Evolutionary conservation across 1,140 invertebrate genomes (phyloP).

Genomic region (Pseudomyrmex cubaensis): DNA sequence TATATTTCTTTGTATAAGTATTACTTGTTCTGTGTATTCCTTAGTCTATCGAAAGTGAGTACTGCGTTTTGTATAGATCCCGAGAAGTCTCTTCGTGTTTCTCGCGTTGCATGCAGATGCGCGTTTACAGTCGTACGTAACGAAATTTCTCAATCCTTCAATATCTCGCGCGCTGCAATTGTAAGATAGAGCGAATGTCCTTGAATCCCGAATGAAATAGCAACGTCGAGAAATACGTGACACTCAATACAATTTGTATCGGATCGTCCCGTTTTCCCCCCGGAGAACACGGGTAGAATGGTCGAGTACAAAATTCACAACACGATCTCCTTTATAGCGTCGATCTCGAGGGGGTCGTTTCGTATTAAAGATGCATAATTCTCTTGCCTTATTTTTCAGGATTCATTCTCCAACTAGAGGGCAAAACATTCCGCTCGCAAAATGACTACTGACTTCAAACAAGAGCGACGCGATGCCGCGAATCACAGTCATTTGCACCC

Average conservation of each 20-base stretch:
- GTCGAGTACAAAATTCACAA: slow-evolving; percentile 63
- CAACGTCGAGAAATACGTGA: slow-evolving; percentile 67
- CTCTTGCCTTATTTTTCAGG: slow-evolving; percentile 57
- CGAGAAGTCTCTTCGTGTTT: not conserved
- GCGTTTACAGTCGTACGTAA: slow-evolving; percentile 15
- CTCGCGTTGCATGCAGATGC: not conserved
- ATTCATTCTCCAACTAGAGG: slow-evolving; percentile 26
- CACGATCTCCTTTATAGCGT: slow-evolving; percentile 62
- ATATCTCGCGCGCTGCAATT: not conserved
- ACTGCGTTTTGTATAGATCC: not conserved
- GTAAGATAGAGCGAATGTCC: slow-evolving; percentile 56
- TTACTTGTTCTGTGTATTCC: no score
- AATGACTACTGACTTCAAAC: not conserved
- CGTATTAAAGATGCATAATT: slow-evolving; percentile 73
- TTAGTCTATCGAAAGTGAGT: no score
- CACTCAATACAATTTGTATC: slow-evolving; percentile 69
- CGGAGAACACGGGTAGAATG: slow-evolving; percentile 29
- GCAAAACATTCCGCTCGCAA: not conserved
- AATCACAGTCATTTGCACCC: not conserved
- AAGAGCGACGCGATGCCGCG: not conserved
- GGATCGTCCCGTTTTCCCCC: slow-evolving; percentile 62
- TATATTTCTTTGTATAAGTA: no score
- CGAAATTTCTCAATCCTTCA: slow-evolving; percentile 25
- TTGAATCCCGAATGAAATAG: slow-evolving; percentile 67
- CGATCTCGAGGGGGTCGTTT: slow-evolving; percentile 55